A percentile compares a stretch with the other conserved stretches of the same genome.
phyloP scores from a whole-genome alignment of 2,888 invertebrate genomes.

The Ischnura elegans region DNA sequence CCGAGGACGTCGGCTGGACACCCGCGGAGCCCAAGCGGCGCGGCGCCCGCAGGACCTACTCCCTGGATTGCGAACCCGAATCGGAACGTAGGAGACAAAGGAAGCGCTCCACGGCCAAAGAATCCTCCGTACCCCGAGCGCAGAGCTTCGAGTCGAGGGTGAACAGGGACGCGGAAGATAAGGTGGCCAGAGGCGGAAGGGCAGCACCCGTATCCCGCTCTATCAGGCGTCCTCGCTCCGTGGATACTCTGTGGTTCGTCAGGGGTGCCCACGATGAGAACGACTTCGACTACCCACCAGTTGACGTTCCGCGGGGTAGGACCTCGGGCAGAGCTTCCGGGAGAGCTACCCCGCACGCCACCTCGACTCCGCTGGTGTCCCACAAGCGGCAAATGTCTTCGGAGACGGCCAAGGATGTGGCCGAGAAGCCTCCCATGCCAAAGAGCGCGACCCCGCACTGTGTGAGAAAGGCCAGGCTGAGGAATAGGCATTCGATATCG shows the following conservation, averaged over 20 bases:
- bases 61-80: constrained; percentile 64
- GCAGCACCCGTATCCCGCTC: background rate
- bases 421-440: background rate
- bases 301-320: background rate
- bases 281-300: constrained; percentile 50
- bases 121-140: background rate
- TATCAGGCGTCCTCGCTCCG: constrained; percentile 52
- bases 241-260: constrained; percentile 62
- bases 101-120: constrained; percentile 40
- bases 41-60: constrained; percentile 67
- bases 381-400: background rate
- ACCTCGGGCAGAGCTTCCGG: background rate
- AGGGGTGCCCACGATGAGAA: constrained; percentile 60
- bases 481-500: constrained; percentile 60
- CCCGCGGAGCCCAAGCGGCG: constrained; percentile 68
- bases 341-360: background rate
- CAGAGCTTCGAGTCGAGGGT: constrained; percentile 33
- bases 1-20: constrained; percentile 71
- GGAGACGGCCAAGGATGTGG: background rate
- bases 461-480: constrained; percentile 33
- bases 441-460: constrained; percentile 54
- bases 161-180: background rate
- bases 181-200: background rate
- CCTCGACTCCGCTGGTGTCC: background rate
- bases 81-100: constrained; percentile 40